Evolutionary conservation across 2,888 invertebrate species (phyloP), one percentile per base, ranked within the genome.

Genomic region (Eucriotettix oculatus): DNA sequence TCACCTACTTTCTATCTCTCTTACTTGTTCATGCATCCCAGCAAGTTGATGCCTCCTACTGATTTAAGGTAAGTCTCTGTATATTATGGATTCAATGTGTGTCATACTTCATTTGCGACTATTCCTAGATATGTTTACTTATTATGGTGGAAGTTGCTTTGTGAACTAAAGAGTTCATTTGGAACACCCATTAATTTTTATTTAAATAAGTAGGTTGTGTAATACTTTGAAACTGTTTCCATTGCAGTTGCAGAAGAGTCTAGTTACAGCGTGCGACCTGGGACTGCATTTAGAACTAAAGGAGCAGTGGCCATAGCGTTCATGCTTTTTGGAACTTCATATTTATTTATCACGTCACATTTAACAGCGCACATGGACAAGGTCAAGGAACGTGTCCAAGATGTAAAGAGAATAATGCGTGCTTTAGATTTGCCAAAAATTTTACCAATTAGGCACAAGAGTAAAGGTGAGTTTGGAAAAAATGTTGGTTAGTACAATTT

Each of bases 291-390:
- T 71, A 81, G 89, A 62, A 92, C 97, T 41, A 98, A 99, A 76
- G 98, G 98, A 9, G 96, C 95, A 0, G 87, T 97, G 0, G 96
- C 91, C 0, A 85, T 95, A 68, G 88, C 88, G 7, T 91, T 99
- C 69, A 87, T 89, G 66, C 75, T 98, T 7, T 98, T 99, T 70
- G 98, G 98, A 14, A 93, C 96, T 0, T 90, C 93, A 12, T 90
- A 96, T 73, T 78, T 98, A 9, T 96, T 99, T 70, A 87, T 98
- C 9, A 95, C 94, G 54, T 92, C 93, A 17, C 98, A 99, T 78
- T 80, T 99, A 65, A 92, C 94, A 0, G 94, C 95, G 0, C 92
- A 93, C 70, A 89, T 90, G 69, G 72, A 72, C 55, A 88, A 90
- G 72, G 85, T 90, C 0, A 90, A 90, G 68, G 90, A 91, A 69